Conservation (phyloP, 2,113 vertebrate species). For the Motacilla alba region DNA sequence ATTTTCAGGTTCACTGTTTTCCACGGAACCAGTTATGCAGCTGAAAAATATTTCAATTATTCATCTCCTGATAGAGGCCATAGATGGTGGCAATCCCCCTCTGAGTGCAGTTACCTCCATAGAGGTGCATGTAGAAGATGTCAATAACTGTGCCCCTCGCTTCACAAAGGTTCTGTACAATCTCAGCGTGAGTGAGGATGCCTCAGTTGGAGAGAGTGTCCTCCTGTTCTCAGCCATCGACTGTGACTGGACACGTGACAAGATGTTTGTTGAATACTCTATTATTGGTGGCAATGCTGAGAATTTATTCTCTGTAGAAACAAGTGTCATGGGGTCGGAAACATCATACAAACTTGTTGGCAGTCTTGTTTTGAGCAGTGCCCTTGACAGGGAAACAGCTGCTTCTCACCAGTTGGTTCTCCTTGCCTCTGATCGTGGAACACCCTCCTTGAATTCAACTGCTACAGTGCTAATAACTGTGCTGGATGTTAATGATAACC, state of each 20-base stretch:
- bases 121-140: conserved; percentile 76
- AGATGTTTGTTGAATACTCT: conserved; percentile 76
- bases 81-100: conserved; percentile 80
- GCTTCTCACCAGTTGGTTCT: conserved; percentile 78
- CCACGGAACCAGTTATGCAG: conserved; percentile 63
- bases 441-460: conserved; percentile 79
- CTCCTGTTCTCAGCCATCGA: conserved; percentile 80
- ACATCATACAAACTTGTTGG: conserved; percentile 66
- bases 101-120: conserved; percentile 75
- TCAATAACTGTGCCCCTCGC: conserved; percentile 79
- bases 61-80: conserved; percentile 83
- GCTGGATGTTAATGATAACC: conserved; percentile 87
- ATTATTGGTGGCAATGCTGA: conserved; percentile 80
- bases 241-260: conserved; percentile 77
- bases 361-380: conserved; percentile 77
- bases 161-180: conserved; percentile 79
- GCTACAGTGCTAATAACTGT: conserved; percentile 77
- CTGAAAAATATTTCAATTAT: conserved; percentile 69
- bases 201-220: conserved; percentile 71
- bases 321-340: conserved; percentile 53
- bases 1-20: conserved; percentile 83
- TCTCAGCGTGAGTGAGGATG: conserved; percentile 79
- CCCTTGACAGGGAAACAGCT: conserved; percentile 80
- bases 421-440: conserved; percentile 79
- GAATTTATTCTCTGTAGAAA: conserved; percentile 80